Conservation (phyloP, 2,888 invertebrate species). For the Ormyrus nitidulus region DNA sequence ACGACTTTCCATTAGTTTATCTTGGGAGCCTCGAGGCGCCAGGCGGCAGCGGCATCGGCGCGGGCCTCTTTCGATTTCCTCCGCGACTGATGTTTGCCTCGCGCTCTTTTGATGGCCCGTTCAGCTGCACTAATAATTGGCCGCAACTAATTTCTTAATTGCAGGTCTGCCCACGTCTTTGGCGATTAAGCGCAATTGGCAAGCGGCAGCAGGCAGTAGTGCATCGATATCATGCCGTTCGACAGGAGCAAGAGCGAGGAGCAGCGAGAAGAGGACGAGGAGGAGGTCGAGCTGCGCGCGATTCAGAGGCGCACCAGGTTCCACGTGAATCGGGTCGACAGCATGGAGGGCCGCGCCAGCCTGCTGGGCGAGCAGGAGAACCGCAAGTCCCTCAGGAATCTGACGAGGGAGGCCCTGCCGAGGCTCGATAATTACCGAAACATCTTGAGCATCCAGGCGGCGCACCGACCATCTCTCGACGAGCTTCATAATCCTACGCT, state of each 20-base stretch:
- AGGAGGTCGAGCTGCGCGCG: constrained; percentile 72
- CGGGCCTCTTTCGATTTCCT: too few species aligned
- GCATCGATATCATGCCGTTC: neutral
- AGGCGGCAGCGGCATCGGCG: neutral
- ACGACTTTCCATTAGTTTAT: too few species aligned
- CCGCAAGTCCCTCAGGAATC: constrained; percentile 76
- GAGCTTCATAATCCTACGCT: constrained; percentile 91
- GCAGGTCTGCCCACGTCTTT: constrained; percentile 22
- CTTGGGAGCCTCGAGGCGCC: neutral
- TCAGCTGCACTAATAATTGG: constrained; percentile 12
- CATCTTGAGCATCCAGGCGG: constrained; percentile 91
- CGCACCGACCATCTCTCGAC: constrained; percentile 90
- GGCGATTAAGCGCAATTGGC: constrained; percentile 38
- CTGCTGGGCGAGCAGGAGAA: constrained; percentile 72
- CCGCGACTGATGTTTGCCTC: too few species aligned
- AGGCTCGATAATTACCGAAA: constrained; percentile 93
- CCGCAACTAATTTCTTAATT: constrained; percentile 49
- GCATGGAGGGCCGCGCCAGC: constrained; percentile 75
- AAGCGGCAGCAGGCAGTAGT: neutral
- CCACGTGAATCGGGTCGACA: constrained; percentile 80
- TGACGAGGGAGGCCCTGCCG: constrained; percentile 91
- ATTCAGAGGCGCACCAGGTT: constrained; percentile 78
- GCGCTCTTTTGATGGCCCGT: too few species aligned
- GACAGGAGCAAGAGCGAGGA: constrained; percentile 34
- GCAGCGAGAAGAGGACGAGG: constrained; percentile 64